These are phyloP conservation scores for Pentalonia nigronervosa DNA, from an alignment of 1,140 invertebrate species.

Conservation along the genomic window DNA sequence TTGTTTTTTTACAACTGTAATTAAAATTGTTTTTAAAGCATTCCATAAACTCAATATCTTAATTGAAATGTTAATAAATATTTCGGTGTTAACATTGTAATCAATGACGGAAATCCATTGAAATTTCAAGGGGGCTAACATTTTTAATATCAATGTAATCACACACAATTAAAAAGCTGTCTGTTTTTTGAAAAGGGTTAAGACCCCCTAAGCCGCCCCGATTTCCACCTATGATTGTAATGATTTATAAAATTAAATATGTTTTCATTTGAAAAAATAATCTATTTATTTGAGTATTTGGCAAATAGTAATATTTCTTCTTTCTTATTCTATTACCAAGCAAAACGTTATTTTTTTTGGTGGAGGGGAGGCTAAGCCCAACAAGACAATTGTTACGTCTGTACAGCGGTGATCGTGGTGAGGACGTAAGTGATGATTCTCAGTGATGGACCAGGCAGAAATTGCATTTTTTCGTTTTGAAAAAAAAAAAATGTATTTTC, in stretches of 20 bases:
- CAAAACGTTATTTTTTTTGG: neutral
- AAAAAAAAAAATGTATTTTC: neutral
- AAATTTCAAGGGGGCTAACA: too few relatives aligned
- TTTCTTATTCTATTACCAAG: too few relatives aligned
- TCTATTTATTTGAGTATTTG: neutral
- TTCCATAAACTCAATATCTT: neutral
- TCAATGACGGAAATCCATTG: too few relatives aligned
- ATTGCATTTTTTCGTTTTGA: neutral
- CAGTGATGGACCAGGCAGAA: neutral
- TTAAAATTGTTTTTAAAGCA: neutral
- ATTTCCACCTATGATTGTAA: too few relatives aligned
- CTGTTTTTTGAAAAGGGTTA: too few relatives aligned
- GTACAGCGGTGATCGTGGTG: too few relatives aligned
- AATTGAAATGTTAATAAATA: neutral
- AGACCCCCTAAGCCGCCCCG: too few relatives aligned
- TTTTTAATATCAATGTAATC: too few relatives aligned
- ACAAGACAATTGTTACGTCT: neutral
- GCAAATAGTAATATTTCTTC: too few relatives aligned
- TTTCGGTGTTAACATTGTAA: neutral
- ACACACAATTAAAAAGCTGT: too few relatives aligned
- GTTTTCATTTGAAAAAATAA: neutral
- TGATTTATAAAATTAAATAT: neutral
- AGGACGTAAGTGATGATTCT: neutral
- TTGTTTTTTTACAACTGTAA: neutral
- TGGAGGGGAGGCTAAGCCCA: neutral